A percentile compares a stretch with the other conserved stretches of the same genome.
These are phyloP conservation scores for Pterocles burchelli DNA, from an alignment of 2,113 vertebrate genomes.

Conservation along the genomic window DNA sequence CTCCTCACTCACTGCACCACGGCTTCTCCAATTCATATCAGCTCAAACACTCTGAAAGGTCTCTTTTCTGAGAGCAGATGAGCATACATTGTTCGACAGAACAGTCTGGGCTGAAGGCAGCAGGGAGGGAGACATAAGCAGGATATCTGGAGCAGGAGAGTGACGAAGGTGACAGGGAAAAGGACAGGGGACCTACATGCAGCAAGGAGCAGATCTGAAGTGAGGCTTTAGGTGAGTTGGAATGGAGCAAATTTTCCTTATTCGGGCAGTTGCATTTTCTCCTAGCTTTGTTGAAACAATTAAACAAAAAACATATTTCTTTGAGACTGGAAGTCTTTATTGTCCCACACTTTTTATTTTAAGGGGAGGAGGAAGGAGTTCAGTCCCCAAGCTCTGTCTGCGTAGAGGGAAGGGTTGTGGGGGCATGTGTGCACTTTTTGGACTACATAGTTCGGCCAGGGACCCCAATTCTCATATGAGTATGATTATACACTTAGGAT, in stretches of 20 bases:
- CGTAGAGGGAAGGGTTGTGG: not conserved
- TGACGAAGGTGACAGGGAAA: not conserved
- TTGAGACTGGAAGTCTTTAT: not conserved
- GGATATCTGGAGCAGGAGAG: not conserved
- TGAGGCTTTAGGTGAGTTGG: not conserved
- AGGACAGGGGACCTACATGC: fast-evolving
- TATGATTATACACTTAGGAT: not conserved
- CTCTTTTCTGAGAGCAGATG: not conserved
- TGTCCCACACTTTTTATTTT: not conserved
- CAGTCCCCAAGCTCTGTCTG: not conserved
- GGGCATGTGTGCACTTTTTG: not conserved
- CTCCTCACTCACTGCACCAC: not conserved
- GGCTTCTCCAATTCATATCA: not conserved
- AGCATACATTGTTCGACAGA: not conserved
- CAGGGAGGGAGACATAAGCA: not conserved
- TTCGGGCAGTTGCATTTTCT: not conserved
- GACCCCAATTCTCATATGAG: not conserved
- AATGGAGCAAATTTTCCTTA: not conserved
- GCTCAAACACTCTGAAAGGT: not conserved
- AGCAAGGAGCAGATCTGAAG: not conserved
- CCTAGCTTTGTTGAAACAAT: not conserved
- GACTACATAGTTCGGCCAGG: not conserved
- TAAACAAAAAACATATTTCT: not conserved
- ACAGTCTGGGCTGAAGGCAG: not conserved
- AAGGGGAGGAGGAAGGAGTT: not conserved